Conservation (phyloP, 2,888 invertebrate genomes). For the Shargacucullia verbasci region DNA sequence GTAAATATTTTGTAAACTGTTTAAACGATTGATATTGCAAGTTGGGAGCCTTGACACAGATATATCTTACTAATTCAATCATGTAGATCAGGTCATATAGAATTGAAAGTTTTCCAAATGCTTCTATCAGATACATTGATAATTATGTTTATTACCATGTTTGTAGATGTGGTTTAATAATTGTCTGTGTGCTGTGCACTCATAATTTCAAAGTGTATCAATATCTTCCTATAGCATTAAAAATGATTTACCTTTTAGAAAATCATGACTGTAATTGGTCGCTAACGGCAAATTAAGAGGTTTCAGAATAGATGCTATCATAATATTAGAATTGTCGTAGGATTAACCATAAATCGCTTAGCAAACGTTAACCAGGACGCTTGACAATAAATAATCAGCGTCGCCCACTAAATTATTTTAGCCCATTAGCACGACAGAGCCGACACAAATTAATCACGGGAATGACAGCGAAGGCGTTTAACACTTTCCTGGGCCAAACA, state of each 20-base stretch:
- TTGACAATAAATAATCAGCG: constrained; percentile 81
- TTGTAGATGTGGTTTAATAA: too few relatives aligned
- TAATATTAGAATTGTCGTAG: constrained; percentile 50
- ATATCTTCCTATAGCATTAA: too few relatives aligned
- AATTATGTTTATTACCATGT: too few relatives aligned
- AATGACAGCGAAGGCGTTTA: constrained; percentile 86
- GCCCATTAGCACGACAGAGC: constrained; percentile 84
- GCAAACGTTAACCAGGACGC: constrained; percentile 66
- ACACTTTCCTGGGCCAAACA: constrained; percentile 77
- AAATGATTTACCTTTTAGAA: background rate
- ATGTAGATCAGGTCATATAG: too few relatives aligned
- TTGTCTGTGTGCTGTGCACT: too few relatives aligned
- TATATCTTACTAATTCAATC: too few relatives aligned
- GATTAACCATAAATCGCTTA: constrained; percentile 74
- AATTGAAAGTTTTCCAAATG: too few relatives aligned
- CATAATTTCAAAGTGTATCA: too few relatives aligned
- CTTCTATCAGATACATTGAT: too few relatives aligned
- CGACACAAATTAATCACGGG: constrained; percentile 86
- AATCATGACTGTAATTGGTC: constrained; percentile 14
- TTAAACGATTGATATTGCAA: too few relatives aligned
- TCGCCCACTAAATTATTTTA: constrained; percentile 87
- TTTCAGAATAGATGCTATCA: constrained; percentile 25
- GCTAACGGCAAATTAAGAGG: constrained; percentile 28
- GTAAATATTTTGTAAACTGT: background rate
- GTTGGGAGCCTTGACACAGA: too few relatives aligned